Percentiles rank a stretch among this genome's conserved stretches.
Conservation (phyloP, 2,797 vertebrate genomes). For the Vireo griseus region DNA sequence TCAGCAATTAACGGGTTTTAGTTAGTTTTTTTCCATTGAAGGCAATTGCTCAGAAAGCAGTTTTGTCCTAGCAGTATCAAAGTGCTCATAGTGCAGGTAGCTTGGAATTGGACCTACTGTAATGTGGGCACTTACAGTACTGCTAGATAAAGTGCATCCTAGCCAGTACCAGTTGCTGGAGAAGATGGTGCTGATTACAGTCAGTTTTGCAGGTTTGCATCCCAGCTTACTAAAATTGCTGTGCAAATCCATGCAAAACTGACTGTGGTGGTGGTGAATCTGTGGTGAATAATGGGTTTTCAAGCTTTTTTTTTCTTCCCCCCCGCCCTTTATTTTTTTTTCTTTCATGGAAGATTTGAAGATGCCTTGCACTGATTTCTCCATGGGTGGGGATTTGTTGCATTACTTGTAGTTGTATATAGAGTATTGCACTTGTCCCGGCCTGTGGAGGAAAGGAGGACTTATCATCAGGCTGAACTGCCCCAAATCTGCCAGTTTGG, state of each 20-base stretch:
- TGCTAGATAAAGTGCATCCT: slow-evolving; percentile 76
- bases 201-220: slow-evolving; percentile 97
- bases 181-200: slow-evolving; percentile 70
- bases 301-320: neutral
- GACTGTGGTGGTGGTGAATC: slow-evolving; percentile 75
- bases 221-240: slow-evolving; percentile 85
- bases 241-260: slow-evolving; percentile 99
- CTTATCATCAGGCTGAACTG: slow-evolving; percentile 39
- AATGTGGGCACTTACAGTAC: slow-evolving; percentile 95
- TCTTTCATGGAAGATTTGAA: neutral
- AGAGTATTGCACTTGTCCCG: slow-evolving; percentile 88
- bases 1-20: neutral
- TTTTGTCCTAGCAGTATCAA: slow-evolving; percentile 86
- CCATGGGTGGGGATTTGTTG: slow-evolving; percentile 81
- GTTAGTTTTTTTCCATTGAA: neutral
- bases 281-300: neutral
- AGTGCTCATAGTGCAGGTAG: slow-evolving; percentile 99
- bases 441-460: slow-evolving; percentile 81
- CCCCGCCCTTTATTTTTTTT: fast-evolving
- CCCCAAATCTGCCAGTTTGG: neutral
- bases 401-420: slow-evolving; percentile 76
- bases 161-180: neutral
- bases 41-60: neutral
- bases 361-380: slow-evolving; percentile 66
- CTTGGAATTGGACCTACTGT: slow-evolving; percentile 85